These are phyloP conservation scores for Bergia puertoricense DNA, from an alignment of 92 coral and sea anemone species.

Conservation along the genomic window DNA sequence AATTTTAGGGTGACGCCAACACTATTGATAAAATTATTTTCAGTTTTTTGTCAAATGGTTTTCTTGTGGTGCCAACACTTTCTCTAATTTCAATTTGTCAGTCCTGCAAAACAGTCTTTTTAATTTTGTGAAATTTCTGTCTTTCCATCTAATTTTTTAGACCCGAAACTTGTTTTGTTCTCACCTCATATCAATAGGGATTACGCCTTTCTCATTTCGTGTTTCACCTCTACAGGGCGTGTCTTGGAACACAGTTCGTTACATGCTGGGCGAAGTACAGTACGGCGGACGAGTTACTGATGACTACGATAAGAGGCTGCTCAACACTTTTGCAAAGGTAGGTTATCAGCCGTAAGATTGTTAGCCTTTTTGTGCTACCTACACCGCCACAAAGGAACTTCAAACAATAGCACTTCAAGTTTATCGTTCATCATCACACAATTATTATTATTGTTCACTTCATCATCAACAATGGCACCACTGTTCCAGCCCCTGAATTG, in stretches of 20 bases:
- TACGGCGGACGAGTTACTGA: constrained; percentile 92
- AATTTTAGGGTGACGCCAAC: no score
- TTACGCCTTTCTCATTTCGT: not conserved
- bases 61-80: not conserved
- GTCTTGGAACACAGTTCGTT: constrained; percentile 93
- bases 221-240: constrained; percentile 59
- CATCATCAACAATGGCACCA: not conserved
- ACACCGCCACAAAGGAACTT: not conserved
- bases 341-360: not conserved
- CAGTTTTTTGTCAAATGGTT: no score
- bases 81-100: not conserved
- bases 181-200: not conserved
- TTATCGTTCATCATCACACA: not conserved
- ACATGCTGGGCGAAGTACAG: constrained; percentile 93
- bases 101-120: not conserved
- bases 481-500: not conserved
- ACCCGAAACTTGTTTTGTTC: not conserved
- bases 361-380: not conserved
- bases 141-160: not conserved
- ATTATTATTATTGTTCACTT: no score
- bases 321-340: constrained; percentile 87
- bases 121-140: not conserved
- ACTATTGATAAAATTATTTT: no score
- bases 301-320: constrained; percentile 84
- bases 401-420: no score